Evolutionary conservation across 2,888 invertebrate genomes (phyloP), one percentile per base, ranked within the genome.

Genomic region (Pherbina coryleti): DNA sequence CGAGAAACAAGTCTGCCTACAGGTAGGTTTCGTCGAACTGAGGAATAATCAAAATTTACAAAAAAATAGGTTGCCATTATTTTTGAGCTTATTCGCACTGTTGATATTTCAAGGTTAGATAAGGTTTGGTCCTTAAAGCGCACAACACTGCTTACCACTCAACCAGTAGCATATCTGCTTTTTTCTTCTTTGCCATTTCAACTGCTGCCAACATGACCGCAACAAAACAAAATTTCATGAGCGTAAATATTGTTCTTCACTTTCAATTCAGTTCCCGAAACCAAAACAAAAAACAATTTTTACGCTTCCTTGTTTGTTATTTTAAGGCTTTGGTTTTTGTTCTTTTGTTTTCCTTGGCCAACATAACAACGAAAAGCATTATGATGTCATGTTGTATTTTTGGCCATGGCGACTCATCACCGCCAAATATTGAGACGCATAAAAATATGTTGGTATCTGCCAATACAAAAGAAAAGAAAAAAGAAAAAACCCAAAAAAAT

Each of bases 301-400:
- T 57, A 14, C 8, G 0, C n/a, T 49, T 75, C 19, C n/a, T 49
- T 64, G 17, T 51, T 28, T 60, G n/a, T 37, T 44, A 31, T 55
- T 57, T 34, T 31, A 5, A 8, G 3, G 28, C 4, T 34, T 34
- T n/a, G 25, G n/a, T n/a, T 60, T 22, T 62, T 44, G n/a, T 5
- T 44, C 4, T 62, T 7, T 62, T 55, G 22, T 31, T 34, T 14
- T 17, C 28, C 19, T 51, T 19, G 14, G 34, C 22, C 25, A 28
- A 62, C 44, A 44, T 44, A 44, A 44, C 44, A 44, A 22, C 53
- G 17, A 25, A 60, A 44, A 51, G 8, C 19, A 17, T 19, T 19
- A 69, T 79, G 78, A 79, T 79, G 79, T 78, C 78, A 79, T 79
- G 74, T 60, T 74, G 55, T 79, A 79, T 79, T 79, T 79, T 76